Base-by-base conservation (phyloP, 2,113 vertebrate genomes). In the Gnathonemus longibarbis region DNA sequence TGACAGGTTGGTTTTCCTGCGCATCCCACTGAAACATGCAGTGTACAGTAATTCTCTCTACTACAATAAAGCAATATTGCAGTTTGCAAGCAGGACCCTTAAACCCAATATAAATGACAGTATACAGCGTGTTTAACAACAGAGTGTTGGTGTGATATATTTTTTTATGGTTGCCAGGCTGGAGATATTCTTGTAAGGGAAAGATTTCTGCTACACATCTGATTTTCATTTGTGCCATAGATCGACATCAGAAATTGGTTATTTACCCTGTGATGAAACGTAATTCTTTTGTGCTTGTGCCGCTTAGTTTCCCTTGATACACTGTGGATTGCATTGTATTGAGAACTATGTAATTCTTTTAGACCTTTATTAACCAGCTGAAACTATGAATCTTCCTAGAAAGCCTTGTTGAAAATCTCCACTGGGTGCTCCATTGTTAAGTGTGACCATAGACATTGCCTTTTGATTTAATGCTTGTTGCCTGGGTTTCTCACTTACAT, bases 81-180 rank as follows among this genome's bases (percentile, higher is more conserved):
- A 15, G 27, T 15, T 56, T 48, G 91, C 91, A 89, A 91, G 87
- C 2, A 31, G 93, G 91, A 91, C 91, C 90, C 91, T 92, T 90
- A 53, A 89, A 31, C 88, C 91, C 27, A 35, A 70, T 1, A 13
- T 58, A 89, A 91, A 91, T 90, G 91, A 52, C 17, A 24, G 31
- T 84, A 45, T 90, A 70, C 84, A 85, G 21, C 89, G n/a, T 31
- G 13, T 91, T 92, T 89, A 93, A 93, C 90, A 91, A 66, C 49
- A 91, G 92, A 91, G 91, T 92, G 93, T 91, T 92, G 86, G 87
- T 84, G 88, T 19, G 90, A 91, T 92, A 92, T 90, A 92, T 90
- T 92, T 92, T 77, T 90, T 92, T 92, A 93, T 91, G 89, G 84
- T 1, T 27, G 50, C 90, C 91, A 88, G 53, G 31, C 83, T 83